Base-by-base conservation (phyloP, 2,888 invertebrate species). In the Drosophila melanosoma region DNA sequence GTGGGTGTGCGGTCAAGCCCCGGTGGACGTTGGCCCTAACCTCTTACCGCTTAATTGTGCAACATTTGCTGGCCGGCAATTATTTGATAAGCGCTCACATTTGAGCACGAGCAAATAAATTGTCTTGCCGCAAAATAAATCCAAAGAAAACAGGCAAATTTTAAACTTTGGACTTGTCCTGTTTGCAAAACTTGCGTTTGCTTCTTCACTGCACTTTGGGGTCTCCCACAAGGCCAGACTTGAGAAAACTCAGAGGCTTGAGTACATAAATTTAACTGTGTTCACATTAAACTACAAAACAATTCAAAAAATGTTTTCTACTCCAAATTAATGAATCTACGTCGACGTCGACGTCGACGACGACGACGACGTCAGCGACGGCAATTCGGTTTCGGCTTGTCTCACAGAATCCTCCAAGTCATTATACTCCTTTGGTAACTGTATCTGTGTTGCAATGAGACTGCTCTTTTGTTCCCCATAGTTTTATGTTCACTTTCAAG, bases 11-110 rank as follows among this genome's bases (percentile, higher is more conserved):
- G 72, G 76, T 82, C 72, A 73, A 54, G 60, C 26, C 69, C 49
- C 51, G 49, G 53, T 49, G 68, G 70, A 71, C 60, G 69, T 49
- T 72, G 84, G 59, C 35, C 87, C 89, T 71, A 68, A 76, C 72
- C 75, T 68, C 74, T 80, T 78, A 69, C 85, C 84, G 85, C 91
- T 92, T 93, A 92, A 93, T 93, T 93, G 92, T 91, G 89, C 89
- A 83, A 75, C 81, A 79, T 86, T 86, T 77, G 84, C 89, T 74
- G 78, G 90, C 90, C 91, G 90, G 90, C 92, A 93, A 93, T 93
- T 92, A 93, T 93, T 92, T 93, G 93, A 92, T 93, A 93, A 92
- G 85, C 89, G 84, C 73, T 85, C 88, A 82, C 90, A 87, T 82
- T 85, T 77, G 82, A 77, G 65, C 77, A 57, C 64, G 53, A 69